Base-by-base conservation (phyloP, 2,113 vertebrate species). In the Myrmophylax atrothorax region DNA sequence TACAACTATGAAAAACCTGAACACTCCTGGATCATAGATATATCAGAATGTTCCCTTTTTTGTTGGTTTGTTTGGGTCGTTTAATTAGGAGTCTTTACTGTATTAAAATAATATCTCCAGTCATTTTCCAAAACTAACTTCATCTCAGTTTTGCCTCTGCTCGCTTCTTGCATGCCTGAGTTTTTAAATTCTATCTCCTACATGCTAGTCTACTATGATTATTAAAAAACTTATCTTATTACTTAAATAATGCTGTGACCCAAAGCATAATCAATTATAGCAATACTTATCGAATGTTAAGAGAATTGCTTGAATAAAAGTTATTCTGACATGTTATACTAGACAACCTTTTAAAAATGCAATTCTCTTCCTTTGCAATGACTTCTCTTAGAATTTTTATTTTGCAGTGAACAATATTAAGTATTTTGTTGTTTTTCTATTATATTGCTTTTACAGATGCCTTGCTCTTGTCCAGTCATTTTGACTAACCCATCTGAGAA, bases 401-500 rank as follows among this genome's bases (percentile, higher is more conserved):
- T 77, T 91, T 81, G 19, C 1, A 0, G 7, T 66, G 56, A 37
- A 63, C 9, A 42, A 14, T 85, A 60, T 58, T 60, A 52, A n/a
- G 31, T 52, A 42, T 44, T 75, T 46, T 66, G 4, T n/a, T 37
- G 1, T 15, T 38, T 80, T 78, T 60, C 10, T 50, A 5, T 47
- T 66, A 22, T 37, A 23, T 82, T 60, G 13, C 31, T 82, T 93
- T 94, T 96, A 50, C 88, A 98, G 97, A 93, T 97, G 98, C 72
- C 94, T 98, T 8, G 52, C 97, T 64, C 96, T 98, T 35, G 76
- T 98, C 64, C 98, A 98, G 69, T 97, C 96, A 49, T 98, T 98
- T 95, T 53, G 18, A 42, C 89, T 98, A 73, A 97, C 37, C 26
- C 96, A 89, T 49, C 97, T 96, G 76, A 96, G 96, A 91, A 98